A percentile compares a stretch with the other conserved stretches of the same genome.
Conservation (phyloP, 2,888 invertebrate species). For the Dascillus cervinus region DNA sequence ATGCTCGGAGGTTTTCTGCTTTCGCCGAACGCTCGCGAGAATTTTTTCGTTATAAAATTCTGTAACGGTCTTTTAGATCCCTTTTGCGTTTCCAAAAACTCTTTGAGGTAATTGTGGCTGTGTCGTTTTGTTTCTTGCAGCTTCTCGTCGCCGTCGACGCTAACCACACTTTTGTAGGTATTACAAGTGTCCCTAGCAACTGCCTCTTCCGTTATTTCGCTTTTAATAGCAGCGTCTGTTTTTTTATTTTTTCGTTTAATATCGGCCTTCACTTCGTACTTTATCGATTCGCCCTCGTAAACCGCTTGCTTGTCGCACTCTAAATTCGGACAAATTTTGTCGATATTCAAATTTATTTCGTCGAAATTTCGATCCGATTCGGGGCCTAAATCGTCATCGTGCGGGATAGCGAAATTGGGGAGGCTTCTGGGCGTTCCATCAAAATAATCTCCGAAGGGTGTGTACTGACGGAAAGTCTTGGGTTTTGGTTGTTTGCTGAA, state of each 20-base stretch:
- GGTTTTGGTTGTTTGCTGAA: slow-evolving; percentile 32
- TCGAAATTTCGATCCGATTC: slow-evolving; percentile 32
- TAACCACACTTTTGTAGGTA: slow-evolving; percentile 33
- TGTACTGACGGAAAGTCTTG: slow-evolving; percentile 35
- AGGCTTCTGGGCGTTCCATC: slow-evolving; percentile 25
- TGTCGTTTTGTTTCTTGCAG: slow-evolving; percentile 32
- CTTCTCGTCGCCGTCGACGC: slow-evolving; percentile 26
- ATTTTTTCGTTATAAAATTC: slow-evolving; percentile 38
- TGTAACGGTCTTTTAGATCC: slow-evolving; percentile 39
- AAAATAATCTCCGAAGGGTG: slow-evolving; percentile 26
- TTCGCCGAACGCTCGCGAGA: slow-evolving; percentile 41
- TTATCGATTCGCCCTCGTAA: slow-evolving; percentile 22
- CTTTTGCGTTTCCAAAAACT: slow-evolving; percentile 39
- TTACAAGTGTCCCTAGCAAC: background rate
- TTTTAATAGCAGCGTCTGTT: background rate
- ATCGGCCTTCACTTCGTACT: background rate
- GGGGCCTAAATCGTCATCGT: slow-evolving; percentile 28
- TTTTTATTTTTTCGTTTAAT: background rate
- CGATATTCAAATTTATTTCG: slow-evolving; percentile 27
- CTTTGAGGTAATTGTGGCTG: slow-evolving; percentile 39
- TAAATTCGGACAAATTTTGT: background rate
- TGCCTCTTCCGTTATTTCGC: no score
- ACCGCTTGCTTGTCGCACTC: slow-evolving; percentile 7
- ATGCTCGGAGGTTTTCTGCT: slow-evolving; percentile 22
- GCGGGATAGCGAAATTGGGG: slow-evolving; percentile 20